Percentiles rank a stretch among this genome's conserved stretches.
phyloP scores from a whole-genome alignment of 2,888 invertebrate species.

The Hedychridium roseum region DNA sequence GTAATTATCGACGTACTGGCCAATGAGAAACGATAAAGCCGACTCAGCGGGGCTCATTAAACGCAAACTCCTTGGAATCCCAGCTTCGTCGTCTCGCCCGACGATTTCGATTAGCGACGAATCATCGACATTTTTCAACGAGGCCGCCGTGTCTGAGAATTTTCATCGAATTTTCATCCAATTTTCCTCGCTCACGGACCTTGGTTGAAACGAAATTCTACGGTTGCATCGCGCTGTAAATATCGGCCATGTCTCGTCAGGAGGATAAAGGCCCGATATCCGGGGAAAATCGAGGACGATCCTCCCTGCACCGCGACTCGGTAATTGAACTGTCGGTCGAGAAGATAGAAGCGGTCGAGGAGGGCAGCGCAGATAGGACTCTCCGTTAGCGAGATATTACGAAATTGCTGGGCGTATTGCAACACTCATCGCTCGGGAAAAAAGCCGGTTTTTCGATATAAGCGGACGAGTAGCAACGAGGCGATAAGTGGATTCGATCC shows the following conservation, averaged over 20 bases:
- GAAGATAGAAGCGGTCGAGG: constrained; percentile 29
- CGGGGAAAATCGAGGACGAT: constrained; percentile 22
- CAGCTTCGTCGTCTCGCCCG: no score
- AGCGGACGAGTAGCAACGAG: no score
- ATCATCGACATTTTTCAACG: no score
- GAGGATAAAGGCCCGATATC: constrained; percentile 32
- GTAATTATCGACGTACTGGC: no score
- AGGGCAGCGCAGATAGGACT: constrained; percentile 31
- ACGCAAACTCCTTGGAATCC: no score
- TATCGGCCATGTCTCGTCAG: constrained; percentile 6
- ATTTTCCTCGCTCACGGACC: no score
- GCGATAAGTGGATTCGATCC: constrained; percentile 3
- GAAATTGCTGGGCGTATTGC: constrained; percentile 38
- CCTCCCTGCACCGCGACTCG: constrained; percentile 22
- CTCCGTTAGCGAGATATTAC: constrained; percentile 35
- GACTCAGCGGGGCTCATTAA: no score
- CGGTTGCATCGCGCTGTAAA: constrained; percentile 8
- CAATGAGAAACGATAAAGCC: neutral
- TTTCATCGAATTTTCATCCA: no score
- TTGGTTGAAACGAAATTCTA: no score
- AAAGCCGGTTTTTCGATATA: constrained; percentile 9
- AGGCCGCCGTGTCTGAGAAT: no score
- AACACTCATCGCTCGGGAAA: constrained; percentile 35
- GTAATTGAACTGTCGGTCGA: constrained; percentile 45
- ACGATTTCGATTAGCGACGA: no score